Base-by-base conservation (phyloP, 1,140 invertebrate genomes). In the Apis laboriosa region DNA sequence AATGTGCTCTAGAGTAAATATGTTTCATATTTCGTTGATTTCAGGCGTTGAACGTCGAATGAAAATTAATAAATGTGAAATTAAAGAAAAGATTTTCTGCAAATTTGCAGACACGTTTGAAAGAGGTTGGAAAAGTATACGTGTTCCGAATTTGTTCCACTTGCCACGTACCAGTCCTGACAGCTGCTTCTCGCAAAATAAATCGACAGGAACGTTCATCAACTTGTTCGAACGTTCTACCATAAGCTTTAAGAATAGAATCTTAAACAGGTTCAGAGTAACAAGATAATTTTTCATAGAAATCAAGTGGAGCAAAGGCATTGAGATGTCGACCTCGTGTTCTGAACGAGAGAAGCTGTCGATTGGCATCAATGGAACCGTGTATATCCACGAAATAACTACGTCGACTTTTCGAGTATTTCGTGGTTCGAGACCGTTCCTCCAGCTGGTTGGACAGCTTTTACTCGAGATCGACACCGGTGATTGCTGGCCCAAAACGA, bases 401-500 rank as follows among this genome's bases (percentile, higher is more conserved):
- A 34, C 58, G 5, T 75, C 34, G n/a, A 75, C 28, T 43, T n/a
- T 43, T 75, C 72, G 11, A 5, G 28, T 58, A 11, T 15, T 49
- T 49, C 2, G 15, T 15, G 70, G 15, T 28, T 9, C 9, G 19
- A 12, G 53, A 43, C 43, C 17, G n/a, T 34, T 56, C 2, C 2
- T 12, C 17, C 24, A 24, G 12, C 63, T 58, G 80, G 61, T 75
- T 15, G 15, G 64, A 55, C 80, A 43, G 80, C 80, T 82, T 77
- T 82, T 82, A 82, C 80, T 43, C 7, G 80, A 61, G 80, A 82
- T 68, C 77, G 80, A 82, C 73, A 82, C 55, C 74, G 53, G 80
- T 77, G 80, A 75, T 82, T 82, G 74, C 64, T 77, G 80, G 72
- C 73, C 80, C 80, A 77, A 82, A 82, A 82, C 80, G 74, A 82